phyloP scores from a whole-genome alignment of 2,113 vertebrate species.

The Zapus hudsonius region DNA sequence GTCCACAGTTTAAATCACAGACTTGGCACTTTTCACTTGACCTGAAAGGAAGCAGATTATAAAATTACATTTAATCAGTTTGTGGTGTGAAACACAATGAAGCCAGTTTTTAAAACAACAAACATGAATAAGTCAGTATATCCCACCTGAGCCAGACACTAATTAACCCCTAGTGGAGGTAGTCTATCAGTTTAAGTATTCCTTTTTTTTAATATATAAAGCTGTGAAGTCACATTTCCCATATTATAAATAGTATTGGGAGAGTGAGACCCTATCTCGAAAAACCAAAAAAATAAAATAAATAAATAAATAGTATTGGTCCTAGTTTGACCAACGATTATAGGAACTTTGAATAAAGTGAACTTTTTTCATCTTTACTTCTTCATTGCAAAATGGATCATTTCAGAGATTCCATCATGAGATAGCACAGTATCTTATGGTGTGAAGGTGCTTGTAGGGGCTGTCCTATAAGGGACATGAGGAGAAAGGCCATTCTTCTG shows the following conservation, averaged over 20 bases:
- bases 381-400: neutral
- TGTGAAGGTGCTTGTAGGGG: neutral
- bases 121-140: neutral
- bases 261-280: no score
- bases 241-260: neutral
- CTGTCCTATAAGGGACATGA: no score
- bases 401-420: constrained; percentile 4
- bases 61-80: constrained; percentile 38
- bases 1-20: constrained; percentile 24
- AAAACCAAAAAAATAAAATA: no score
- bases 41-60: constrained; percentile 77
- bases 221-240: neutral
- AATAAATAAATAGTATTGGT: neutral
- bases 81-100: constrained; percentile 17
- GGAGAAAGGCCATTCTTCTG: neutral
- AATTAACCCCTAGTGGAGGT: neutral
- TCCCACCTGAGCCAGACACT: neutral
- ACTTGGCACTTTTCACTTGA: constrained; percentile 69
- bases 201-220: neutral
- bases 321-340: neutral
- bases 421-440: neutral
- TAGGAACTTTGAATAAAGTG: constrained; percentile 12
- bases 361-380: neutral
- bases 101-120: constrained; percentile 47
- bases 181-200: neutral